A percentile compares a stretch with the other conserved stretches of the same genome.
Evolutionary conservation across 2,888 invertebrate genomes (phyloP).

Genomic region (Conus canariensis): DNA sequence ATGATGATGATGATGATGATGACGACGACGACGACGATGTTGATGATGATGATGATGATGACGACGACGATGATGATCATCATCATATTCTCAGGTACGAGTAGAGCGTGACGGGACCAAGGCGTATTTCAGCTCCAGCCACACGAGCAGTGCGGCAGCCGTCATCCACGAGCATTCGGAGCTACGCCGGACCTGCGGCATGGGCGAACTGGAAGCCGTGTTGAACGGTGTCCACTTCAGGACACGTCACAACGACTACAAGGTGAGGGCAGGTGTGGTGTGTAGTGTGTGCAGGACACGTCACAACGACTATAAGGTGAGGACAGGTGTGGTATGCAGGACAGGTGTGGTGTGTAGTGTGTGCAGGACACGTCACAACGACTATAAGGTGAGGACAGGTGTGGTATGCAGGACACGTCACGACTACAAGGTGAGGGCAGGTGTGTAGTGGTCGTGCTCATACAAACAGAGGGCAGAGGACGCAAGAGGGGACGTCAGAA

Average conservation of each 20-base stretch:
- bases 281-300: conserved; percentile 53
- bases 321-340: conserved; percentile 47
- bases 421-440: conserved; percentile 21
- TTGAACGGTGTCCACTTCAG: conserved; percentile 59
- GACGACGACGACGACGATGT: too few species aligned
- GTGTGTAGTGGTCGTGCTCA: too few species aligned
- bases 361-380: conserved; percentile 59
- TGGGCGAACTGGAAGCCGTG: conserved; percentile 38
- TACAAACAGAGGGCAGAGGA: too few species aligned
- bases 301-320: conserved; percentile 46
- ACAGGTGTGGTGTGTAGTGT: too few species aligned
- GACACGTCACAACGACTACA: conserved; percentile 50
- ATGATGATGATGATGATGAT: not conserved
- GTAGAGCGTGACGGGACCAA: conserved; percentile 29
- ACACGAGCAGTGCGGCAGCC: not conserved
- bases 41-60: too few species aligned
- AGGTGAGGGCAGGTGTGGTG: conserved; percentile 47
- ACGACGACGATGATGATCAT: too few species aligned
- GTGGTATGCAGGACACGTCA: conserved; percentile 51
- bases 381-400: conserved; percentile 50
- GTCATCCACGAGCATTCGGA: conserved; percentile 38
- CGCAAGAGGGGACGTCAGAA: too few species aligned
- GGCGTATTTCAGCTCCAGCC: conserved; percentile 26
- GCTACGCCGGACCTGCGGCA: conserved; percentile 13
- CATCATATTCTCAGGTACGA: conserved; percentile 10